These are phyloP conservation scores for Acanthurus tractus DNA, from an alignment of 2,797 vertebrate species.

Conservation along the genomic window DNA sequence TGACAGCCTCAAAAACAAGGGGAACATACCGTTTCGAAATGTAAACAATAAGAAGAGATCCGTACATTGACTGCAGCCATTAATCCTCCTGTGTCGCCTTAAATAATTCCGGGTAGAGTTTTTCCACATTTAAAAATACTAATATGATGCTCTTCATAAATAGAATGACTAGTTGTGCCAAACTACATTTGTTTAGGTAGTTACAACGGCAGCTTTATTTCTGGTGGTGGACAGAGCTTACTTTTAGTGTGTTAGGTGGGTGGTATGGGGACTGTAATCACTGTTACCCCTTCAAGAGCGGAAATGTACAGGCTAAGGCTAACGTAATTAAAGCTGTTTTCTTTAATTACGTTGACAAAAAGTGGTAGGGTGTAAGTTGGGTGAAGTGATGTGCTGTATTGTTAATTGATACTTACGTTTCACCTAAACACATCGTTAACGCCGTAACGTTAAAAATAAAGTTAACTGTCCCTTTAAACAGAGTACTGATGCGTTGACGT, in stretches of 20 bases:
- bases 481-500: constrained; percentile 56
- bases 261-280: constrained; percentile 59
- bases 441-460: neutral
- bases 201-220: neutral
- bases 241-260: constrained; percentile 13
- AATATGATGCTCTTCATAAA: neutral
- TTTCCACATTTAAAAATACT: constrained; percentile 18
- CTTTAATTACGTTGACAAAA: neutral
- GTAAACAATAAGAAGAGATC: constrained; percentile 82
- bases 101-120: constrained; percentile 77
- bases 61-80: constrained; percentile 79
- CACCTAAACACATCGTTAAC: neutral
- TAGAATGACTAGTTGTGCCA: neutral
- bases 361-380: fast-evolving
- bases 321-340: constrained; percentile 15
- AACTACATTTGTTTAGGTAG: neutral
- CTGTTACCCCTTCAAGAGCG: constrained; percentile 64
- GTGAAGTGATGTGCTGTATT: fast-evolving
- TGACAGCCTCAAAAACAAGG: constrained; percentile 56
- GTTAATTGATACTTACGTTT: neutral
- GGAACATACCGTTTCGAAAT: constrained; percentile 65
- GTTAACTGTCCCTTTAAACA: constrained; percentile 65
- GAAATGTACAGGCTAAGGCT: constrained; percentile 44
- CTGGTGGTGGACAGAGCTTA: neutral
- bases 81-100: constrained; percentile 82